Conservation (phyloP, 1,140 invertebrate genomes). For the Micrasema longulum region DNA sequence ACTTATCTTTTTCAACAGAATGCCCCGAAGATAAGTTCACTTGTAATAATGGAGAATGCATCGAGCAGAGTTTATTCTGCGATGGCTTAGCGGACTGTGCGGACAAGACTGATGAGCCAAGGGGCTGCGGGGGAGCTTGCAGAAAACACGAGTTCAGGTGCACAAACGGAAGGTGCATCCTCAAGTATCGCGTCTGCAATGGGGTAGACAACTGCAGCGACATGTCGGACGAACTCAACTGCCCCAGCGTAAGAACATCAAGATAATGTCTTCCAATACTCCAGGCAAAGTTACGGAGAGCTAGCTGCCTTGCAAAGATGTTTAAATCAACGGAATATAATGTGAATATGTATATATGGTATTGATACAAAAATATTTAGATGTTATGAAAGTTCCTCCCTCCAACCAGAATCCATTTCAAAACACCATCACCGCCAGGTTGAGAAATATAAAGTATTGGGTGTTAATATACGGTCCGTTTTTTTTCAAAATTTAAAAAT, state of each 20-base stretch:
- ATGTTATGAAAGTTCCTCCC: too few species aligned
- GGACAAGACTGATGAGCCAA: slow-evolving; percentile 85
- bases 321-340: too few species aligned
- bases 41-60: slow-evolving; percentile 77
- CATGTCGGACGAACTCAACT: slow-evolving; percentile 73
- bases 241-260: slow-evolving; percentile 58
- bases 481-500: too few species aligned
- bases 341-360: too few species aligned
- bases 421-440: too few species aligned
- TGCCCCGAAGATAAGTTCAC: slow-evolving; percentile 64
- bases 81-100: slow-evolving; percentile 86
- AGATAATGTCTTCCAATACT: slow-evolving; percentile 42
- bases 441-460: too few species aligned
- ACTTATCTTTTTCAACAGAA: slow-evolving; percentile 55
- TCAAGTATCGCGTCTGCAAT: slow-evolving; percentile 69
- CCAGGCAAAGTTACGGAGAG: background rate
- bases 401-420: too few species aligned
- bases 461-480: too few species aligned
- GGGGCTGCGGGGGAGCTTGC: slow-evolving; percentile 73
- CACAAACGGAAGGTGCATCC: slow-evolving; percentile 72
- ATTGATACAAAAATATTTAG: too few species aligned
- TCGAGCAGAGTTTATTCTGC: slow-evolving; percentile 84
- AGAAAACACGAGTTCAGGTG: slow-evolving; percentile 63
- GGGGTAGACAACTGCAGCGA: slow-evolving; percentile 73
- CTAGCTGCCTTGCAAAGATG: too few species aligned